Conservation (phyloP, 2,888 invertebrate species). For the Lamellibrachia satsuma region DNA sequence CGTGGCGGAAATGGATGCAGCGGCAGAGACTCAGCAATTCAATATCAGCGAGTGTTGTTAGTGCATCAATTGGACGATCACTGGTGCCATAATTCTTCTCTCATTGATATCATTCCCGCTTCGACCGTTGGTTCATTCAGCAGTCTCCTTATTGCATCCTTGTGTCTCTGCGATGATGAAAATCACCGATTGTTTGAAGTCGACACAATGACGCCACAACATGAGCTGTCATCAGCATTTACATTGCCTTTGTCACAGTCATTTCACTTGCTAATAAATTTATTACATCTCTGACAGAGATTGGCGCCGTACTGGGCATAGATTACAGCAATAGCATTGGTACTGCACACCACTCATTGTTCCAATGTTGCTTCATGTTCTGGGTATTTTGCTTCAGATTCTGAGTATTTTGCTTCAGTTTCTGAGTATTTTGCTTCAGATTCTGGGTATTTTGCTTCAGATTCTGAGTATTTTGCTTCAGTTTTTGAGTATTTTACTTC, state of each 20-base stretch:
- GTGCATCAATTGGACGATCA: background rate
- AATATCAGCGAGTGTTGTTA: background rate
- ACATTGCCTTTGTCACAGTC: background rate
- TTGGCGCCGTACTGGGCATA: background rate
- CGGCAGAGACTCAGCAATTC: background rate
- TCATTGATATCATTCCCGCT: background rate
- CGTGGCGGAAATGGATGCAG: background rate
- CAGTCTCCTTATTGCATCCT: background rate
- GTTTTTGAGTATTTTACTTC: too few relatives aligned
- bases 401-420: background rate
- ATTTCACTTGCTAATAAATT: background rate
- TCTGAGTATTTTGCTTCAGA: too few relatives aligned
- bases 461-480: too few relatives aligned
- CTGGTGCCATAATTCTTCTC: background rate
- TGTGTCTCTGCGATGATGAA: background rate
- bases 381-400: background rate
- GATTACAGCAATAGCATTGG: background rate
- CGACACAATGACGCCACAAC: background rate
- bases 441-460: too few relatives aligned
- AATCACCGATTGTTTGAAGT: background rate
- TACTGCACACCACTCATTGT: background rate
- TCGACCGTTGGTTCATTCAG: background rate
- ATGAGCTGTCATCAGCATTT: background rate
- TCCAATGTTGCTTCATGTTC: background rate
- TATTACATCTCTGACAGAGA: constrained; percentile 12